Base-by-base conservation (phyloP, 2,888 invertebrate genomes). In the Iphiclides podalirius region DNA sequence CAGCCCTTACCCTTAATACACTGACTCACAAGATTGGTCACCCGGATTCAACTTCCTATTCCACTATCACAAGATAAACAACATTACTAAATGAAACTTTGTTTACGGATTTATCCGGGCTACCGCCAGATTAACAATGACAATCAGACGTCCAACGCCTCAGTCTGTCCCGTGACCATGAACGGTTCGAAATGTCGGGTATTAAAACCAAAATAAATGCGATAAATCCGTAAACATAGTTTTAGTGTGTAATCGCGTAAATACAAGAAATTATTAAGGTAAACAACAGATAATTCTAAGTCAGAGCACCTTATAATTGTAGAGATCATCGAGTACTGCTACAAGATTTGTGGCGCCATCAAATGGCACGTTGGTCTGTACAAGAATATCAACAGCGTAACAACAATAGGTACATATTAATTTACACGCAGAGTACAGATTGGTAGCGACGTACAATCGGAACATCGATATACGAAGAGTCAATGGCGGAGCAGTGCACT, bases 281-380 rank as follows among this genome's bases (percentile, higher is more conserved):
- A n/a, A n/a, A n/a, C 76, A 79, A 75, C 74, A 75, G 80, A 80
- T 84, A 80, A 79, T 79, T 77, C 83, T 86, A 87, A 78, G 72
- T 82, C 80, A 85, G 87, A 89, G 89, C 89, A 89, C 89, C 89
- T 88, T 86, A 86, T 83, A 87, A 89, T 88, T 86, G 87, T 88
- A 89, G 88, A 89, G 86, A 89, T 89, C 88, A 86, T 80, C 76
- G 75, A 79, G 76, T 67, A 78, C 71, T 73, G 61, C 70, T 68
- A 75, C 74, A 76, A 75, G 79, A 75, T 70, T 71, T 68, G 63
- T 61, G 67, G 66, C 72, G 76, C 82, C 87, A 87, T 87, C 78
- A 73, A 68, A 88, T 86, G 86, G 79, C 86, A 72, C 75, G 63
- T 62, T 66, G 69, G 70, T 73, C 79, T 79, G 73, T 82, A 81